These are phyloP conservation scores for Pterostichus niger DNA, from an alignment of 2,888 invertebrate genomes.

Conservation along the genomic window DNA sequence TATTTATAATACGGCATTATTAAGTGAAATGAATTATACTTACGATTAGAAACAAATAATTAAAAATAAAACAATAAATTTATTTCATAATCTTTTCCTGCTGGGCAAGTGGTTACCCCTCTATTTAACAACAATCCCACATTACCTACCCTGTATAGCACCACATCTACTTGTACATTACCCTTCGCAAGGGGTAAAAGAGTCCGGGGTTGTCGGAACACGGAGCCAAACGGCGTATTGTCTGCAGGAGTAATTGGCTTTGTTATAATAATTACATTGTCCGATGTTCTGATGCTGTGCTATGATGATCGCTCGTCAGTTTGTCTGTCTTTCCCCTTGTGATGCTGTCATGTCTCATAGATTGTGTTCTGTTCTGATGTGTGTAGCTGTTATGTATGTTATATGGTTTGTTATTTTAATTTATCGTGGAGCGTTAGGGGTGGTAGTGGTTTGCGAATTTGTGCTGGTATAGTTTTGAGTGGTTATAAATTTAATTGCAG, in stretches of 20 bases:
- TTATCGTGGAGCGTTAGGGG: background rate
- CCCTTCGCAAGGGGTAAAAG: conserved; percentile 7
- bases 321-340: background rate
- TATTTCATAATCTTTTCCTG: too few relatives aligned
- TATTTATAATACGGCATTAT: too few relatives aligned
- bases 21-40: too few relatives aligned
- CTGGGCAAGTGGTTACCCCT: too few relatives aligned
- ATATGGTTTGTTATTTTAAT: conserved; percentile 11
- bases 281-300: conserved; percentile 23
- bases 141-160: background rate
- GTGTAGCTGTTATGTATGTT: background rate
- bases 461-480: too few relatives aligned
- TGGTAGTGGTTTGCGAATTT: background rate
- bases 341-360: background rate
- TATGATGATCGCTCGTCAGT: conserved; percentile 4
- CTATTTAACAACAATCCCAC: background rate
- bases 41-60: too few relatives aligned
- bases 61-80: too few relatives aligned
- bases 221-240: conserved; percentile 18
- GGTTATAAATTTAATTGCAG: too few relatives aligned
- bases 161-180: background rate
- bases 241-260: conserved; percentile 51
- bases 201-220: conserved; percentile 4
- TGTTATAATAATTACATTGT: conserved; percentile 60
- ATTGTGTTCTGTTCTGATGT: conserved; percentile 8